Conservation (phyloP, 2,888 invertebrate genomes). For the Latrodectus elegans region DNA sequence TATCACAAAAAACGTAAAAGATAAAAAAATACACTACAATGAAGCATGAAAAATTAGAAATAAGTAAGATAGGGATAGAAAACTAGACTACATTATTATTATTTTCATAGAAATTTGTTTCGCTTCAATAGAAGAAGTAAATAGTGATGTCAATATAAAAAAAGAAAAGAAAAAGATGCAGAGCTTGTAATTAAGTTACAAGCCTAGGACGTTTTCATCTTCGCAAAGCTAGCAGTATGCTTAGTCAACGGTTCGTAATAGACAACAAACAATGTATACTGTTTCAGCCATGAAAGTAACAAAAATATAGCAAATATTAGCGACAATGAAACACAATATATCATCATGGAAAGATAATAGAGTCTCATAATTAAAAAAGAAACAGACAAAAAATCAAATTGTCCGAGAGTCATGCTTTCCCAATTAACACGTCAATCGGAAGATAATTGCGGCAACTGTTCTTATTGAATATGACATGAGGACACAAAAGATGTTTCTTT, state of each 20-base stretch:
- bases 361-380: constrained; percentile 49
- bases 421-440: constrained; percentile 66
- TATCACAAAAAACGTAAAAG: too few species aligned
- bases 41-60: too few species aligned
- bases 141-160: neutral
- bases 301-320: constrained; percentile 22
- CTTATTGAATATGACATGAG: constrained; percentile 47
- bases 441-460: constrained; percentile 47
- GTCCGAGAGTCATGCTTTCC: constrained; percentile 52
- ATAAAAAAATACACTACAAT: too few species aligned
- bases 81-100: too few species aligned
- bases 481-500: constrained; percentile 61
- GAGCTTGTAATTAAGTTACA: constrained; percentile 34
- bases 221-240: neutral
- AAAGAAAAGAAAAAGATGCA: constrained; percentile 11
- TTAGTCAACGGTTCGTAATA: constrained; percentile 35
- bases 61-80: too few species aligned
- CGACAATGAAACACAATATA: constrained; percentile 62
- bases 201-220: neutral
- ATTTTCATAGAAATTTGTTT: neutral
- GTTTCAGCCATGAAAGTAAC: constrained; percentile 27
- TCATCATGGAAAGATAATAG: constrained; percentile 51
- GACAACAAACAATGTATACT: constrained; percentile 51
- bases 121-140: neutral
- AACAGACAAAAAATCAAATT: neutral